These are phyloP conservation scores for Dryocosmus kuriphilus DNA, from an alignment of 2,888 invertebrate species.

Conservation along the genomic window DNA sequence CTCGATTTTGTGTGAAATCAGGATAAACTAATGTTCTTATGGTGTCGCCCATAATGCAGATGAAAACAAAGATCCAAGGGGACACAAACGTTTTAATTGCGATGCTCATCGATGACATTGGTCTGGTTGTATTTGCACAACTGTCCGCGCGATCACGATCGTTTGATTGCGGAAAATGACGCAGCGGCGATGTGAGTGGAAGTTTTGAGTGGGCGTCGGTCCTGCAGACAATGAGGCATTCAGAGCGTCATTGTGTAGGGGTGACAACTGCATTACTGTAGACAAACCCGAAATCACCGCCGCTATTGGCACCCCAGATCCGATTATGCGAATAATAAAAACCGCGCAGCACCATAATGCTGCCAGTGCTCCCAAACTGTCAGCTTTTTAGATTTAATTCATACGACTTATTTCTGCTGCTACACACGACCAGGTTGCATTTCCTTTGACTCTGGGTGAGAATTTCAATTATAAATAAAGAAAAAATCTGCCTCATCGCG, in stretches of 20 bases:
- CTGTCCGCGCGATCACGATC: slow-evolving; percentile 62
- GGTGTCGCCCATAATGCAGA: slow-evolving; percentile 40
- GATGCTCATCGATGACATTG: slow-evolving; percentile 53
- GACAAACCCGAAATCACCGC: slow-evolving; percentile 76
- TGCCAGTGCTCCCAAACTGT: slow-evolving; percentile 21
- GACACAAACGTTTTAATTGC: slow-evolving; percentile 62
- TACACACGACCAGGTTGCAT: slow-evolving; percentile 39
- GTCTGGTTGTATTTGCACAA: slow-evolving; percentile 49
- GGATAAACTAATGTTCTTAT: slow-evolving; percentile 42
- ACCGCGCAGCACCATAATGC: slow-evolving; percentile 58
- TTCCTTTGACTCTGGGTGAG: not conserved
- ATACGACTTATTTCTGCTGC: slow-evolving; percentile 4
- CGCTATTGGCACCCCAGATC: slow-evolving; percentile 71
- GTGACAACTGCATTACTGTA: slow-evolving; percentile 74
- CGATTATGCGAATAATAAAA: slow-evolving; percentile 74
- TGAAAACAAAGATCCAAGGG: slow-evolving; percentile 37
- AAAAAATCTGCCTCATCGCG: too few relatives aligned
- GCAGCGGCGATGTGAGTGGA: slow-evolving; percentile 64
- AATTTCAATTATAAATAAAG: not conserved
- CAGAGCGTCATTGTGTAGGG: slow-evolving; percentile 67
- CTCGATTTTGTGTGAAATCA: slow-evolving; percentile 38
- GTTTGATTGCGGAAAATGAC: slow-evolving; percentile 72
- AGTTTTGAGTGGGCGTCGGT: slow-evolving; percentile 73
- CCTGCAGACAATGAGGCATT: slow-evolving; percentile 74
- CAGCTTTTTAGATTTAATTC: slow-evolving; percentile 39